A percentile compares a stretch with the other conserved stretches of the same genome.
Conservation (phyloP, 2,797 vertebrate genomes). For the Gobio occitaniae region DNA sequence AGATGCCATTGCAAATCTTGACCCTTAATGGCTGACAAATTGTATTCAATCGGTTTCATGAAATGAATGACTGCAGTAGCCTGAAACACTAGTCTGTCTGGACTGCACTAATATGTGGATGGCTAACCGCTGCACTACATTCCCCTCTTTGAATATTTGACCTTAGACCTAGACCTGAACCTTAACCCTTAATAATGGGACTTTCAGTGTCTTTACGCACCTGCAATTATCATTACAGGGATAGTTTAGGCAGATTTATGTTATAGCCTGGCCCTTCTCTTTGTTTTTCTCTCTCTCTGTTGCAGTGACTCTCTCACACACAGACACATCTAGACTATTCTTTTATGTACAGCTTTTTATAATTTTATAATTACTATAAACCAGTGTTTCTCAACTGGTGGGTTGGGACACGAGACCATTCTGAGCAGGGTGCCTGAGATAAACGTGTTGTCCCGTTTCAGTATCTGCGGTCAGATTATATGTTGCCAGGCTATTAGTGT, state of each 20-base stretch:
- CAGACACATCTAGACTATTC: background rate
- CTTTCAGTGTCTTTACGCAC: slow-evolving; percentile 12
- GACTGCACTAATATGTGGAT: background rate
- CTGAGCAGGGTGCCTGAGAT: no score
- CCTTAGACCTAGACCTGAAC: slow-evolving; percentile 26
- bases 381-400: no score
- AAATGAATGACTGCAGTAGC: background rate
- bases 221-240: slow-evolving; percentile 32
- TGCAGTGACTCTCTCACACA: background rate
- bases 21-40: background rate
- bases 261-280: background rate
- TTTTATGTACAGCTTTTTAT: background rate
- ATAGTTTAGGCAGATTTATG: slow-evolving; percentile 28
- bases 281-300: background rate
- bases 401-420: no score
- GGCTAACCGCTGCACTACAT: background rate
- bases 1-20: background rate
- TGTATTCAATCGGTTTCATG: background rate
- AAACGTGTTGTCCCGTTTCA: no score
- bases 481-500: no score
- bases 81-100: background rate
- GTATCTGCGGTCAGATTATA: no score
- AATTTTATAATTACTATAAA: background rate
- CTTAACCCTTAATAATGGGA: slow-evolving; percentile 18
- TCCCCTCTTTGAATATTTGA: background rate